Evolutionary conservation across 2,888 invertebrate species (phyloP).

Genomic region (Himalopsyche anomala): DNA sequence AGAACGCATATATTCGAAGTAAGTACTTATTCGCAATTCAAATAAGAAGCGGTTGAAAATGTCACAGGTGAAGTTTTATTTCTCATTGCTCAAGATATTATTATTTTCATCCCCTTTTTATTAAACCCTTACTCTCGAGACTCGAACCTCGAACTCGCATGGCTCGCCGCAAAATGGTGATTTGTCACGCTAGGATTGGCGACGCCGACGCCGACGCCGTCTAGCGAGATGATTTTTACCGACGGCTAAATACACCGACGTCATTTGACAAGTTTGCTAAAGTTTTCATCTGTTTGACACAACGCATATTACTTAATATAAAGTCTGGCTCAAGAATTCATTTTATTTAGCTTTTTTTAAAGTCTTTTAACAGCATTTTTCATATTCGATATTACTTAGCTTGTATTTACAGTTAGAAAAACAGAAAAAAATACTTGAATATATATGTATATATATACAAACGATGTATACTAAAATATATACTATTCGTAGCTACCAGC

Average conservation of each 20-base stretch:
- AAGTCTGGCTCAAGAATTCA: too few relatives aligned
- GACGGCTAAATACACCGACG: not conserved
- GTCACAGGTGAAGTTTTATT: slow-evolving; percentile 12
- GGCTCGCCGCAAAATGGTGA: slow-evolving; percentile 53
- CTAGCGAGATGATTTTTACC: not conserved
- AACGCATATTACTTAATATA: not conserved
- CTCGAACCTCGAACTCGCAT: slow-evolving; percentile 33
- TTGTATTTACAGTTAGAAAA: too few relatives aligned
- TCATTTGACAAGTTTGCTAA: slow-evolving; percentile 1
- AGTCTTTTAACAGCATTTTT: too few relatives aligned
- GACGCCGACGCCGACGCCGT: slow-evolving; percentile 23
- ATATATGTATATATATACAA: too few relatives aligned
- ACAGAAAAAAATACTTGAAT: too few relatives aligned
- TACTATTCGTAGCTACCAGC: too few relatives aligned
- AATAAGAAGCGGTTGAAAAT: slow-evolving; percentile 1
- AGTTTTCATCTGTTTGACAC: not conserved
- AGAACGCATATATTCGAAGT: too few relatives aligned
- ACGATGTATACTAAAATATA: too few relatives aligned
- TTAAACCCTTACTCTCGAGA: slow-evolving; percentile 22
- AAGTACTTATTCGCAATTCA: not conserved
- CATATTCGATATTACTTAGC: too few relatives aligned
- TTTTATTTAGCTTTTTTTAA: too few relatives aligned
- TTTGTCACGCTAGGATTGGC: slow-evolving; percentile 56
- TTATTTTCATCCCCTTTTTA: slow-evolving; percentile 31
- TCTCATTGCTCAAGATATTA: slow-evolving; percentile 16